These are phyloP conservation scores for Mormoops blainvillei DNA, from an alignment of 2,113 vertebrate species.

Conservation along the genomic window DNA sequence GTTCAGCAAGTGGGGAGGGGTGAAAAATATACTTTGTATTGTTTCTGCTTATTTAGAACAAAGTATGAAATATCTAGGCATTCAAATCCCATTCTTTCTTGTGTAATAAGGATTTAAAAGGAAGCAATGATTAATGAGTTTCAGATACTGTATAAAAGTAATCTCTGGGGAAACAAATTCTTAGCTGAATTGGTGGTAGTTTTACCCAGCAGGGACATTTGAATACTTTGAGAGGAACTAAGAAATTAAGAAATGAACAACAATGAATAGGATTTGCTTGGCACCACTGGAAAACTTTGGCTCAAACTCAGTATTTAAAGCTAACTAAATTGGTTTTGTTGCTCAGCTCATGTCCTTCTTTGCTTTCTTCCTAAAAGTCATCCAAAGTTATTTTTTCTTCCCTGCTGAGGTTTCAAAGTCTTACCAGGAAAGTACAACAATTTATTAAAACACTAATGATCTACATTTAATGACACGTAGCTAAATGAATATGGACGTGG, in stretches of 20 bases:
- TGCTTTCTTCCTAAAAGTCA: conserved; percentile 12
- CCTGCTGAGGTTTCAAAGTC: not conserved
- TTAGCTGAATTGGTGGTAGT: conserved; percentile 25
- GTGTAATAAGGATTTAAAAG: not conserved
- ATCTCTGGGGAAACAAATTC: conserved; percentile 26
- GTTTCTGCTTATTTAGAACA: not conserved
- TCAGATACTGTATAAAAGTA: conserved; percentile 35
- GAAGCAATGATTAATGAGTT: conserved; percentile 44
- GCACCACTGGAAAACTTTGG: not conserved
- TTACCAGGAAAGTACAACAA: not conserved
- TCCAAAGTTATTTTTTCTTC: not conserved
- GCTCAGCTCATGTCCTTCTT: not conserved
- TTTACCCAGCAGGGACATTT: conserved; percentile 3
- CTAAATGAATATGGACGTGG: not conserved
- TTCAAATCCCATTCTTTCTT: conserved; percentile 34
- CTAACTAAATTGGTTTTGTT: conserved; percentile 17
- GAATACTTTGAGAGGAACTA: conserved; percentile 32
- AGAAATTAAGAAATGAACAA: conserved; percentile 60
- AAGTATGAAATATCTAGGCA: not conserved
- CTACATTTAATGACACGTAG: not conserved
- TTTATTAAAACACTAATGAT: conserved; percentile 8
- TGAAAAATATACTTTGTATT: not conserved
- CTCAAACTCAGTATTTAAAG: conserved; percentile 29
- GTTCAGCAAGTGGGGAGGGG: not conserved
- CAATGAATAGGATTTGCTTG: conserved; percentile 43